phyloP scores from a whole-genome alignment of 2,113 vertebrate genomes.

The Zapornia atra region DNA sequence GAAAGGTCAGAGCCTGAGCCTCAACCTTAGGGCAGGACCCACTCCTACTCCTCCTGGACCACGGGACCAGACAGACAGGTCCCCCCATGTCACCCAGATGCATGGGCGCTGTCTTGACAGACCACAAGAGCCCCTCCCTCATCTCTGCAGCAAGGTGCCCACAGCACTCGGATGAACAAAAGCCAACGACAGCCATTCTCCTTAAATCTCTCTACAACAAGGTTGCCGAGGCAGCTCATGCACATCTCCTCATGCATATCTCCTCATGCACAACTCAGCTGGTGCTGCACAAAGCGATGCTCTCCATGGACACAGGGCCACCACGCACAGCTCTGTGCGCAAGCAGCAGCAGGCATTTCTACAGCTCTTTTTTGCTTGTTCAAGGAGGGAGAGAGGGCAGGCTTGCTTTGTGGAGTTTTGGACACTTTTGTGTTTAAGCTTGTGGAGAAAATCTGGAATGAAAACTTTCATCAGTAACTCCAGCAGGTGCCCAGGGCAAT shows the following conservation, averaged over 20 bases:
- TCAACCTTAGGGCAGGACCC: not conserved
- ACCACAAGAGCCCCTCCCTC: not conserved
- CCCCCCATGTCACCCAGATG: fast-evolving
- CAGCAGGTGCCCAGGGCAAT: slow-evolving; percentile 42
- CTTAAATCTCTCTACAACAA: not conserved
- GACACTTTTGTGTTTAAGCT: not conserved
- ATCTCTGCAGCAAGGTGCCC: not conserved
- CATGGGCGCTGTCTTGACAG: fast-evolving
- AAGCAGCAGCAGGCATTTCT: not conserved
- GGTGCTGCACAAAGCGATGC: not conserved
- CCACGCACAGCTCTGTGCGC: fast-evolving
- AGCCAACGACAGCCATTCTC: not conserved
- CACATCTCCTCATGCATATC: fast-evolving
- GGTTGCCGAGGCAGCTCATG: not conserved
- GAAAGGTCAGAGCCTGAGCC: not conserved
- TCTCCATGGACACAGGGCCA: not conserved
- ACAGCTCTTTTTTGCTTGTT: not conserved
- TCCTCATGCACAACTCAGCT: fast-evolving
- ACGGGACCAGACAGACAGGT: not conserved
- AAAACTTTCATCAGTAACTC: slow-evolving; percentile 31
- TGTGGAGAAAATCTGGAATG: slow-evolving; percentile 16
- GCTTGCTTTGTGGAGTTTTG: not conserved
- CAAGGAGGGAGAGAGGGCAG: not conserved
- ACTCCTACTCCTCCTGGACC: not conserved
- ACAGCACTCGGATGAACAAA: not conserved